Conservation (phyloP, 2,797 vertebrate genomes). For the Orestias chungarensis region DNA sequence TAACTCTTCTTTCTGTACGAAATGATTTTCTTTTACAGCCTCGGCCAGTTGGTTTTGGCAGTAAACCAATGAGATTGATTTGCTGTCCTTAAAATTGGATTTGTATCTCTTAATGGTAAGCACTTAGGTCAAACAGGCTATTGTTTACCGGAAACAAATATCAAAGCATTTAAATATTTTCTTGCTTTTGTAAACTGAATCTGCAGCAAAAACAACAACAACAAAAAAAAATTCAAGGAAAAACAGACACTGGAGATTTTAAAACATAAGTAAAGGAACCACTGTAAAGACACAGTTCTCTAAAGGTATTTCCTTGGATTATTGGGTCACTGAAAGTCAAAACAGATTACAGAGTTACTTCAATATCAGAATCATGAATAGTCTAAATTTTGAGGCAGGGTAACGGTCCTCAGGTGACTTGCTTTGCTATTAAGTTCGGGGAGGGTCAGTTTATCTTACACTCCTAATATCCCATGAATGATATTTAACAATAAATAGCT, state of each 20-base stretch:
- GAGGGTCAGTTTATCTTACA: neutral
- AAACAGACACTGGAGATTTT: neutral
- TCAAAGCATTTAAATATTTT: neutral
- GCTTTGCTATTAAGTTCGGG: neutral
- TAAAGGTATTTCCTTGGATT: neutral
- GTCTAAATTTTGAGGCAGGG: neutral
- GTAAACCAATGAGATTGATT: conserved; percentile 40
- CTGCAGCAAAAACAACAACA: neutral
- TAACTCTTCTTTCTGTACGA: neutral
- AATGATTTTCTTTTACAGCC: conserved; percentile 13
- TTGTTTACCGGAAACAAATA: neutral
- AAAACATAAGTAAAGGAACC: neutral
- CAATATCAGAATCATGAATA: conserved; percentile 1
- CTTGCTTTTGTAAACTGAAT: neutral
- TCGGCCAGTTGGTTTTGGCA: conserved; percentile 23
- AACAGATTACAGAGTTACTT: conserved; percentile 21
- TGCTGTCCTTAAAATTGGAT: conserved; percentile 25
- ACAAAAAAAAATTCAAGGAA: neutral
- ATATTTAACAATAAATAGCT: neutral
- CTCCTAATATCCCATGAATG: neutral
- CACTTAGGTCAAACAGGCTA: conserved; percentile 25
- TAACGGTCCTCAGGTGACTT: neutral
- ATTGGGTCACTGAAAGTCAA: neutral
- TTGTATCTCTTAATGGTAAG: neutral
- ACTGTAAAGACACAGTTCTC: neutral